These are phyloP conservation scores for Aeoliscus strigatus DNA, from an alignment of 2,797 vertebrate species.

Conservation along the genomic window DNA sequence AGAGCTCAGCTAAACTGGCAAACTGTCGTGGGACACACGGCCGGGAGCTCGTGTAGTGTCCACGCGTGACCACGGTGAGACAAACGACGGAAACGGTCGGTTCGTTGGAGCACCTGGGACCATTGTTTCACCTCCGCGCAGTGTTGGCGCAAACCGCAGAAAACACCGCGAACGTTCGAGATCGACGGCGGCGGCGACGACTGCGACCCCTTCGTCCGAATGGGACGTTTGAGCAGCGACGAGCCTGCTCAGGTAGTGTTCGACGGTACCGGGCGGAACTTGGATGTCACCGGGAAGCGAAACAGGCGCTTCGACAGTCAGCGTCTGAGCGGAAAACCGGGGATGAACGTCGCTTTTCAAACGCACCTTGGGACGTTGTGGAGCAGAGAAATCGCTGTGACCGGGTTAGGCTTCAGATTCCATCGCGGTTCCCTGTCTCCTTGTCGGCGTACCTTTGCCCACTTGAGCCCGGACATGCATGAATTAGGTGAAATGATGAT, in stretches of 20 bases:
- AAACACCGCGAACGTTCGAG: conserved; percentile 13
- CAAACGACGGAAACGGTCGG: neutral
- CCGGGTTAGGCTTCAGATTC: conserved; percentile 27
- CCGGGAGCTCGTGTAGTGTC: no score
- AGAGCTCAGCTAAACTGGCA: no score
- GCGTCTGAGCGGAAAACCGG: conserved; percentile 16
- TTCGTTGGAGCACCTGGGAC: no score
- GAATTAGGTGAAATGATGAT: conserved; percentile 72
- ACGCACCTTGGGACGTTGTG: conserved; percentile 54
- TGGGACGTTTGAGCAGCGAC: neutral
- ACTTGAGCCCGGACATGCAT: conserved; percentile 59
- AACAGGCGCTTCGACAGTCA: conserved; percentile 20
- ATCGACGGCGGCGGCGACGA: neutral
- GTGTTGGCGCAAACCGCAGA: conserved; percentile 30
- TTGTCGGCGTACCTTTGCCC: conserved; percentile 40
- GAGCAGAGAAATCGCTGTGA: conserved; percentile 1
- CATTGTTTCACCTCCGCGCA: conserved; percentile 21
- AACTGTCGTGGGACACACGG: no score
- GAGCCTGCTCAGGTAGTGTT: neutral
- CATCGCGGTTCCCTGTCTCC: conserved; percentile 45
- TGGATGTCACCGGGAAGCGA: conserved; percentile 13
- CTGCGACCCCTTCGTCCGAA: no score
- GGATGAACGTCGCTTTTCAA: conserved; percentile 2
- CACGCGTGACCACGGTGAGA: no score
- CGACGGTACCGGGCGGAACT: neutral